phyloP scores from a whole-genome alignment of 2,888 invertebrate species.

The Caenorhabditis wallacei region DNA sequence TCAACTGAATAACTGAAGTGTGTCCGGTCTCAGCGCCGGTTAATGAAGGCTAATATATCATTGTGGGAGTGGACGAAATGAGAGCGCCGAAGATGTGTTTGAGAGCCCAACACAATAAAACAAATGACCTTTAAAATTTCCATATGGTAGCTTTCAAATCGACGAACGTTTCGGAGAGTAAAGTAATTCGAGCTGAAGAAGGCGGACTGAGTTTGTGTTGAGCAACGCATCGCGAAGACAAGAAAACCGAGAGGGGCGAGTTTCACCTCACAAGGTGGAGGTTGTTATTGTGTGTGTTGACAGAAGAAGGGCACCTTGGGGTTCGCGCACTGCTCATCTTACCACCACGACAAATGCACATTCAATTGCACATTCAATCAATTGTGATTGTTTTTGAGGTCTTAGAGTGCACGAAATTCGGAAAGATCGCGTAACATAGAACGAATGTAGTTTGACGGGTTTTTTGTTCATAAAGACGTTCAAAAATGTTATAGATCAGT shows the following conservation, averaged over 20 bases:
- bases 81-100: neutral
- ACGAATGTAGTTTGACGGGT: slow-evolving; percentile 9
- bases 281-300: slow-evolving; percentile 61
- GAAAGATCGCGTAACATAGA: slow-evolving; percentile 43
- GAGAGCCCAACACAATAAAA: slow-evolving; percentile 45
- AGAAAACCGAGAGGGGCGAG: neutral
- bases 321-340: slow-evolving; percentile 61
- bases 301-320: slow-evolving; percentile 56
- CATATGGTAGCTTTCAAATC: slow-evolving; percentile 30
- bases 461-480: neutral
- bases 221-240: slow-evolving; percentile 20
- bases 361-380: slow-evolving; percentile 52
- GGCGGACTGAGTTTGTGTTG: slow-evolving; percentile 26
- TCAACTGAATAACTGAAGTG: slow-evolving; percentile 1
- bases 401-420: slow-evolving; percentile 38
- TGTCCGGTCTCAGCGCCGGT: slow-evolving; percentile 16
- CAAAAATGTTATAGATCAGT: too few relatives aligned
- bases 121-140: slow-evolving; percentile 51
- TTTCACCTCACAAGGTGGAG: slow-evolving; percentile 39
- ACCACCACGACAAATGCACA: slow-evolving; percentile 55
- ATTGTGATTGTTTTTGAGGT: slow-evolving; percentile 58
- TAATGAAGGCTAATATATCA: slow-evolving; percentile 62
- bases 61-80: slow-evolving; percentile 11
- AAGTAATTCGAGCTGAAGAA: slow-evolving; percentile 59
- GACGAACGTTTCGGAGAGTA: slow-evolving; percentile 13